Percentiles rank a stretch among this genome's conserved stretches.
Conservation (phyloP, 2,113 vertebrate species). For the Bos taurus region DNA sequence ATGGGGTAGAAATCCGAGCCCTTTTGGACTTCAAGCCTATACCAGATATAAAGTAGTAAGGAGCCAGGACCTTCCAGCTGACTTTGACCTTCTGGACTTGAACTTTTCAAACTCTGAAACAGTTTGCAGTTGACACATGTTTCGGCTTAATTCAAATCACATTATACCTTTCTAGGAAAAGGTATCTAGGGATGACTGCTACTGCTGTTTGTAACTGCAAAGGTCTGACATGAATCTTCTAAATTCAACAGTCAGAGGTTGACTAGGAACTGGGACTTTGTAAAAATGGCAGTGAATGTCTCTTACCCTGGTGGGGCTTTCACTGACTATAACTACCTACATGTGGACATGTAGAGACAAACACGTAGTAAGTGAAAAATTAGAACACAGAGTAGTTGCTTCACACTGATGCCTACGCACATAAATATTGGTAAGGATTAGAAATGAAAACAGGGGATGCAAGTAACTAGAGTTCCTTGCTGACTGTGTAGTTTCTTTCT, state of each 20-base stretch:
- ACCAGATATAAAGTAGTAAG: constrained; percentile 53
- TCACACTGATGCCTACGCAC: not conserved
- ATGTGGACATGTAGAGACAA: not conserved
- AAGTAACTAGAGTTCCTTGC: not conserved
- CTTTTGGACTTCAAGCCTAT: constrained; percentile 79
- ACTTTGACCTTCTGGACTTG: constrained; percentile 2
- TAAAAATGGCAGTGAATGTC: not conserved
- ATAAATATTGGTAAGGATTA: not conserved
- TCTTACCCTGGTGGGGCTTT: not conserved
- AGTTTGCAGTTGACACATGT: not conserved
- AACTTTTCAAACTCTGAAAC: not conserved
- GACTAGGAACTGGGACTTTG: not conserved
- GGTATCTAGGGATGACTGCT: not conserved
- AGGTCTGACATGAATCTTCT: not conserved
- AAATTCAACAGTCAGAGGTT: not conserved
- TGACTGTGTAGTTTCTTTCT: not conserved
- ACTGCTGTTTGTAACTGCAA: not conserved
- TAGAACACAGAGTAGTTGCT: not conserved
- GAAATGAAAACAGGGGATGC: not conserved
- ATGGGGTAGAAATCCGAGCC: constrained; percentile 63
- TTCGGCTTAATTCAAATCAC: not conserved
- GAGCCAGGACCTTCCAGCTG: constrained; percentile 54
- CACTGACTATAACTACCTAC: not conserved
- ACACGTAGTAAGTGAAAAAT: not conserved
- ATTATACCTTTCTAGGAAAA: not conserved